These are phyloP conservation scores for Halcyon chelicuti DNA, from an alignment of 2,797 vertebrate species.

Conservation along the genomic window DNA sequence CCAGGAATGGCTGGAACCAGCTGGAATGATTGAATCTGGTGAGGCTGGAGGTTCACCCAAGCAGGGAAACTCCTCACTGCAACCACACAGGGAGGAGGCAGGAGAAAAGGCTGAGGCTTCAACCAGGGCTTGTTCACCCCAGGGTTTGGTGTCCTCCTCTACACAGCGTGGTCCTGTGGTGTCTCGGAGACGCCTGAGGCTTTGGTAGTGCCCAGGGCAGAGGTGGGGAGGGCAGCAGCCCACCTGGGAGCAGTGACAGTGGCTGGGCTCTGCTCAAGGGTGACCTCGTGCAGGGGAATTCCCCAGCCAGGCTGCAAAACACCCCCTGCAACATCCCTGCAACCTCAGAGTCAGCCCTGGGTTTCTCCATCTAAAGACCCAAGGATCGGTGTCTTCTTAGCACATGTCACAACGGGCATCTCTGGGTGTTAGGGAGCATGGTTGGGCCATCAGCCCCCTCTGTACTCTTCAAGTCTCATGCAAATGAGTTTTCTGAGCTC, in stretches of 20 bases:
- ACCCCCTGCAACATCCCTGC: background rate
- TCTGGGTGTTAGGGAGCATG: background rate
- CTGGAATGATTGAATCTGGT: background rate
- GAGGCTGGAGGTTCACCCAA: background rate
- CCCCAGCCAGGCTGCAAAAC: background rate
- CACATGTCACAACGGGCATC: background rate
- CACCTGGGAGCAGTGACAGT: background rate
- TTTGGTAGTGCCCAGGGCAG: accelerated
- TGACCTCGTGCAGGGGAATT: background rate
- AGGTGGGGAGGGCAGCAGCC: background rate
- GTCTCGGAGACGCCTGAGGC: background rate
- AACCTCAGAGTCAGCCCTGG: background rate
- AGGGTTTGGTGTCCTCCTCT: background rate
- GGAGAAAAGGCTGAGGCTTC: background rate
- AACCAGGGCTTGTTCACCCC: background rate
- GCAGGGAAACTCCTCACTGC: background rate
- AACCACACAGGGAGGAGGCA: accelerated
- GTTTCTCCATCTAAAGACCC: background rate
- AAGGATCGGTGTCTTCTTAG: background rate
- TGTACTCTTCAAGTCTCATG: background rate
- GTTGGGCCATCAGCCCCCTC: background rate
- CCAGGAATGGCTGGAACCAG: background rate
- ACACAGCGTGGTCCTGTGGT: accelerated
- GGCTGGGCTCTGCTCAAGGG: background rate
- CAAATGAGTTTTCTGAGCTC: background rate